phyloP scores from a whole-genome alignment of 2,113 vertebrate species.

The Fukomys damarensis region DNA sequence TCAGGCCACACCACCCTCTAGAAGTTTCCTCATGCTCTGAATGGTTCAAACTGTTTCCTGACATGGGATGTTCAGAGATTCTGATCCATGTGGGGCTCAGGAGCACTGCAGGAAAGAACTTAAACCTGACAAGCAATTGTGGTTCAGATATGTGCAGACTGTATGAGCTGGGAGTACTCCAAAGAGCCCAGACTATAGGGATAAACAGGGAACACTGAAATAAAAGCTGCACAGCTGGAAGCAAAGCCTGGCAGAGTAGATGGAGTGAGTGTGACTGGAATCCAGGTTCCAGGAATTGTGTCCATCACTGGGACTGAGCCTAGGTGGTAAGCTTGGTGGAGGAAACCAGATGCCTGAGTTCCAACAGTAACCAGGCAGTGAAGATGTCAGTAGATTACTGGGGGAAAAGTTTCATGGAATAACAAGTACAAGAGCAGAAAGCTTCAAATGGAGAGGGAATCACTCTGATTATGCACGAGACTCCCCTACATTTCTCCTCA shows the following conservation, averaged over 20 bases:
- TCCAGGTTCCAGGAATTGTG: not conserved
- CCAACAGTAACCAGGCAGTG: not conserved
- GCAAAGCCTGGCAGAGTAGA: not conserved
- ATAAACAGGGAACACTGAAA: not conserved
- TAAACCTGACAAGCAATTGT: not conserved
- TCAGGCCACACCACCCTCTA: not conserved
- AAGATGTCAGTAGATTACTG: not conserved
- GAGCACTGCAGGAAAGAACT: not conserved
- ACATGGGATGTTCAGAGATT: not conserved
- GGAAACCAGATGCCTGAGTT: not conserved
- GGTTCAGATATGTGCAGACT: not conserved
- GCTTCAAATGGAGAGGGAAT: not conserved
- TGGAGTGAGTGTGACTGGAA: not conserved
- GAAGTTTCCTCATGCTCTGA: not conserved
- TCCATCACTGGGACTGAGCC: not conserved
- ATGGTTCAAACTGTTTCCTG: not conserved
- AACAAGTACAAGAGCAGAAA: not conserved
- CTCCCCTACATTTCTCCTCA: not conserved
- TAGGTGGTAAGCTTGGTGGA: not conserved
- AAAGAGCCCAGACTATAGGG: not conserved
- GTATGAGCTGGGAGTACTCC: not conserved
- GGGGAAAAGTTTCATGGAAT: not conserved
- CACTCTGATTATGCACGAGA: too few relatives aligned
- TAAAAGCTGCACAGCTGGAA: not conserved
- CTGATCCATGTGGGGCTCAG: not conserved